phyloP scores from a whole-genome alignment of 1,140 invertebrate species.

The Drosophila erecta region DNA sequence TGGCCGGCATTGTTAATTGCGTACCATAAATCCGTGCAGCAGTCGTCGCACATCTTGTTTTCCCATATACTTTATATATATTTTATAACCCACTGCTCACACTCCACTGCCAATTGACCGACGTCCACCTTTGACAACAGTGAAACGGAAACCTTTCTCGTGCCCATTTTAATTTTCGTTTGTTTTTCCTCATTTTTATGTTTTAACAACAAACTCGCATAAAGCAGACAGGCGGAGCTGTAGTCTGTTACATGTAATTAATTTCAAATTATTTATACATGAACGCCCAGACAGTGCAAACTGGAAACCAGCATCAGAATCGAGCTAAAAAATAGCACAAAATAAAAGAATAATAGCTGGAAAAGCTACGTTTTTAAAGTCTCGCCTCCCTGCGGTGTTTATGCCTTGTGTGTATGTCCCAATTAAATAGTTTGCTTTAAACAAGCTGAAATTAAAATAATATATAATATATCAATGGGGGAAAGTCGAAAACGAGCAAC shows the following conservation, averaged over 20 bases:
- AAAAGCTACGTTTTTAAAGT: constrained; percentile 31
- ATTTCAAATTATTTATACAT: constrained; percentile 83
- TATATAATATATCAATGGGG: constrained; percentile 1
- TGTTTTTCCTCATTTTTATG: neutral
- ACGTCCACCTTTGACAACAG: constrained; percentile 43
- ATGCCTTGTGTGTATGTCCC: constrained; percentile 40
- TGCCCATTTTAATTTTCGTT: neutral
- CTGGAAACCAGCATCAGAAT: constrained; percentile 8
- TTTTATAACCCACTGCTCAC: constrained; percentile 57
- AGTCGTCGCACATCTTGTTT: constrained; percentile 64
- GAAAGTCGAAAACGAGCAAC: constrained; percentile 13
- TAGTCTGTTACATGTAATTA: constrained; percentile 81
- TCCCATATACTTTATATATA: constrained; percentile 58
- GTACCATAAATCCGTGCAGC: constrained; percentile 77
- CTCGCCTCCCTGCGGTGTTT: constrained; percentile 45
- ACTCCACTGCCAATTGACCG: constrained; percentile 32
- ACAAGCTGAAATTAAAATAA: constrained; percentile 36
- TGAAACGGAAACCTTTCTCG: constrained; percentile 43
- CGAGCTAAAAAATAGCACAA: constrained; percentile 32
- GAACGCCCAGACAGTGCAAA: constrained; percentile 57
- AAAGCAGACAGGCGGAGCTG: constrained; percentile 34
- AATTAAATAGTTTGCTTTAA: constrained; percentile 47
- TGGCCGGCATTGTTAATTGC: constrained; percentile 79
- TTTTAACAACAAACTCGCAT: constrained; percentile 47
- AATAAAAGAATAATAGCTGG: neutral